These are phyloP conservation scores for Epistrophe grossulariae DNA, from an alignment of 2,888 invertebrate genomes.

Conservation along the genomic window DNA sequence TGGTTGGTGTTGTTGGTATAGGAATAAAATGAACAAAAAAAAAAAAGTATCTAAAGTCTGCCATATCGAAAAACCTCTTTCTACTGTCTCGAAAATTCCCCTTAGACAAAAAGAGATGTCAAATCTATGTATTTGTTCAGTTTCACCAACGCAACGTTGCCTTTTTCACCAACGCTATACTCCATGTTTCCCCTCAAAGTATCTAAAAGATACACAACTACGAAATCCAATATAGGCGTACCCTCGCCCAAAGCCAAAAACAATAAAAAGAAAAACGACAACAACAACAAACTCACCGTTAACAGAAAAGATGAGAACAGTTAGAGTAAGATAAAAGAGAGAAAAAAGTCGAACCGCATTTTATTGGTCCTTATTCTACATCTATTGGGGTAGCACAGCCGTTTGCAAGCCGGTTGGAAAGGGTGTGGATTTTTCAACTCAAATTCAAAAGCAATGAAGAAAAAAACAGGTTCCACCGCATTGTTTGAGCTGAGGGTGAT, in stretches of 20 bases:
- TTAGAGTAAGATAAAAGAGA: conserved; percentile 61
- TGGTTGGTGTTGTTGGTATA: neutral
- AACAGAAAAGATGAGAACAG: conserved; percentile 59
- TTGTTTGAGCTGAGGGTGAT: conserved; percentile 26
- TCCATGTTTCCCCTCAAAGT: conserved; percentile 46
- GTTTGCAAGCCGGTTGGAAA: conserved; percentile 54
- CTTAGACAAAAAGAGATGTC: conserved; percentile 42
- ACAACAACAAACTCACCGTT: conserved; percentile 54
- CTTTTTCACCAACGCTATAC: conserved; percentile 61
- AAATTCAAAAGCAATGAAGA: conserved; percentile 54
- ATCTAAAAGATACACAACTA: conserved; percentile 35
- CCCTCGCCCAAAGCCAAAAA: neutral
- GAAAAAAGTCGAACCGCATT: conserved; percentile 71
- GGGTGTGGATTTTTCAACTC: conserved; percentile 71
- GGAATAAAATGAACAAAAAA: conserved; percentile 10
- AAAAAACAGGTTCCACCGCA: conserved; percentile 68
- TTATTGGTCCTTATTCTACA: conserved; percentile 71
- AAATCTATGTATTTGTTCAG: conserved; percentile 12
- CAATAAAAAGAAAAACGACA: conserved; percentile 24
- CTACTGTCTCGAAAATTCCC: conserved; percentile 35
- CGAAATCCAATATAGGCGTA: conserved; percentile 64
- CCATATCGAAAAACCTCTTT: conserved; percentile 72
- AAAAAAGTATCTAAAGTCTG: conserved; percentile 72
- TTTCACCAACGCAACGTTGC: conserved; percentile 56
- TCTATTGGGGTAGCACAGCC: conserved; percentile 54